phyloP scores from a whole-genome alignment of 2,888 invertebrate species.

The Pyrrhosoma nymphula region DNA sequence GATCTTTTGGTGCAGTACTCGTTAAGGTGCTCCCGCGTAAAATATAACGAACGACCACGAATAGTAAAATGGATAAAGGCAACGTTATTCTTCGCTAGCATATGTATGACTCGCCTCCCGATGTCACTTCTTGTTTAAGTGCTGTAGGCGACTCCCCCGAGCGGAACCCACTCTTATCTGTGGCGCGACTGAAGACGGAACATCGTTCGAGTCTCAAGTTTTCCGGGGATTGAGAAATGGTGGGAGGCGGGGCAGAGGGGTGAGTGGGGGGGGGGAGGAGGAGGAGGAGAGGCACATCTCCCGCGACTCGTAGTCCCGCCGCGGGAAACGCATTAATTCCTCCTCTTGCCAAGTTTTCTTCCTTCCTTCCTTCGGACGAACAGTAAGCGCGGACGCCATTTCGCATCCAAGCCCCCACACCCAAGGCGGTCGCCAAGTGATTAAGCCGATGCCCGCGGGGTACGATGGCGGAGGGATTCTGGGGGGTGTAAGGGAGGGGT shows the following conservation, averaged over 20 bases:
- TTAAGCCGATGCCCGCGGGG: slow-evolving; percentile 20
- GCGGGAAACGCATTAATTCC: slow-evolving; percentile 19
- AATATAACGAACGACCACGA: no score
- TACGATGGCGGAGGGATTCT: neutral
- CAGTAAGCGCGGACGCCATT: neutral
- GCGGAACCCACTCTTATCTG: neutral
- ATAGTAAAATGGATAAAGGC: no score
- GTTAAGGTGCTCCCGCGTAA: no score
- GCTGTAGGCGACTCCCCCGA: no score
- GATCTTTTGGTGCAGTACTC: no score
- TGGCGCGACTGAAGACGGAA: neutral
- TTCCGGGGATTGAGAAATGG: neutral
- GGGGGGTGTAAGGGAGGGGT: neutral
- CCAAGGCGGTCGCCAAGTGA: slow-evolving; percentile 29
- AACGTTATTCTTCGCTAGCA: no score
- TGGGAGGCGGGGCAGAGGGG: no score
- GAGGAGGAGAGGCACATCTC: neutral
- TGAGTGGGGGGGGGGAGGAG: neutral
- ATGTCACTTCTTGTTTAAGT: no score
- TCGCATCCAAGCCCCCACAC: neutral
- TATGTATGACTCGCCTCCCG: no score
- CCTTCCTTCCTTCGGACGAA: neutral
- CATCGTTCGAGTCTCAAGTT: neutral
- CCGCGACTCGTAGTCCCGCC: neutral
- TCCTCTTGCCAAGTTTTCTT: neutral